Base-by-base conservation (phyloP, 2,113 vertebrate species). In the Athene cunicularia region DNA sequence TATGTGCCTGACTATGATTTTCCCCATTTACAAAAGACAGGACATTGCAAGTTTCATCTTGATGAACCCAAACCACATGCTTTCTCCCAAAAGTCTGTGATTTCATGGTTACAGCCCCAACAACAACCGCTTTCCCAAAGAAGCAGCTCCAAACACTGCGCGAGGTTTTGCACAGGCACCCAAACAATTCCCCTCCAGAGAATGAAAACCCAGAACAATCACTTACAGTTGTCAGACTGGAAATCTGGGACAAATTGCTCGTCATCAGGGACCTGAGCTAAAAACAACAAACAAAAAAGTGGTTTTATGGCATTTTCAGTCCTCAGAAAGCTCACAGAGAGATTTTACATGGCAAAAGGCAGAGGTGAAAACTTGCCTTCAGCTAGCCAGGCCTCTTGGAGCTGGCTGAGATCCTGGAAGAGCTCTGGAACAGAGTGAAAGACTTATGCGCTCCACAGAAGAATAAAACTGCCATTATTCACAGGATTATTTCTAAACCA, bases 161-260 rank as follows among this genome's bases (percentile, higher is more conserved):
- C 11, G 3, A 80, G 62, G 50, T 68, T 91, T 94, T 83, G 67
- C 53, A 50, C 52, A 30, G 37, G 55, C 79, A 94, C 77, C 80
- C 84, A 84, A 84, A 92, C 4, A 2, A 20, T n/a, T 43, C 8
- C 45, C 6, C 23, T 32, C 68, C 18, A 2, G n/a, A 81, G 56
- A 88, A 85, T 23, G 28, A 93, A 90, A 84, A 19, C n/a, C 47
- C 37, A 6, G 77, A 71, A 88, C 73, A 86, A 94, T 91, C 98
- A 99, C 99, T 99, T 97, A 99, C 99, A 97, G 98, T 98, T 99
- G 96, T 99, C 99, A 12, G 99, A 99, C 98, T 99, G 99, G 98
- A 99, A 99, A 98, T 99, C 99, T 93, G 99, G 99, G 97, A 99
- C 99, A 98, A 99, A 99, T 74, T 99, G 99, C 95, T 99, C 99